These are phyloP conservation scores for Trichonephila clavata DNA, from an alignment of 1,140 invertebrate genomes.

Conservation along the genomic window DNA sequence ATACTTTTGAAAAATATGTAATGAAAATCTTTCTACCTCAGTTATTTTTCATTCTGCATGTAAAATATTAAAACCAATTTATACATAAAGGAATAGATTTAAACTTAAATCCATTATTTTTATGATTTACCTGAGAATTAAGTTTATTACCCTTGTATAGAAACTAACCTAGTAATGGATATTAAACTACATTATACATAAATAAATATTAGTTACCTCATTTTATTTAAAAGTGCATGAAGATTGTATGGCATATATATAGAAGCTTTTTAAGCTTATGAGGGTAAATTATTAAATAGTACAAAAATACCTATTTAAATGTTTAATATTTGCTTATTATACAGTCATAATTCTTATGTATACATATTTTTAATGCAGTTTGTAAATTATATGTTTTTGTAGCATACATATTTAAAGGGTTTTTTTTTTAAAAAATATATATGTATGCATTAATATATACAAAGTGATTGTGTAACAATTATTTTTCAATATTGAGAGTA, in stretches of 20 bases:
- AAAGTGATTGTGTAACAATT: no score
- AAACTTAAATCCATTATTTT: not conserved
- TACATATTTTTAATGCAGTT: not conserved
- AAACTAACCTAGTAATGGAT: no score
- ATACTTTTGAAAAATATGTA: not conserved
- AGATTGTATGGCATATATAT: no score
- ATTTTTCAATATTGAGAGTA: no score
- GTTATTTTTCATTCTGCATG: not conserved
- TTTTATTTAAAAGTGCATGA: not conserved
- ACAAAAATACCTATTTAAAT: not conserved
- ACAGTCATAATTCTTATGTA: not conserved
- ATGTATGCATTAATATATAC: no score
- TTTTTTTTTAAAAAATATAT: no score
- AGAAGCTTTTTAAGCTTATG: not conserved
- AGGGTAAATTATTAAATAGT: not conserved
- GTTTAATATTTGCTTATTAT: not conserved
- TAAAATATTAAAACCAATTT: not conserved
- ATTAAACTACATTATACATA: not conserved
- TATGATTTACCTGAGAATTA: not conserved
- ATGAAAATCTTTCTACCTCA: not conserved
- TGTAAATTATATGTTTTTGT: not conserved
- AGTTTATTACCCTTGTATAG: no score
- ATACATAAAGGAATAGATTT: not conserved
- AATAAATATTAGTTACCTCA: not conserved
- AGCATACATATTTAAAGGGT: no score